Evolutionary conservation across 2,888 invertebrate species (phyloP), one percentile per base, ranked within the genome.

Genomic region (Macrostomum cliftonense): DNA sequence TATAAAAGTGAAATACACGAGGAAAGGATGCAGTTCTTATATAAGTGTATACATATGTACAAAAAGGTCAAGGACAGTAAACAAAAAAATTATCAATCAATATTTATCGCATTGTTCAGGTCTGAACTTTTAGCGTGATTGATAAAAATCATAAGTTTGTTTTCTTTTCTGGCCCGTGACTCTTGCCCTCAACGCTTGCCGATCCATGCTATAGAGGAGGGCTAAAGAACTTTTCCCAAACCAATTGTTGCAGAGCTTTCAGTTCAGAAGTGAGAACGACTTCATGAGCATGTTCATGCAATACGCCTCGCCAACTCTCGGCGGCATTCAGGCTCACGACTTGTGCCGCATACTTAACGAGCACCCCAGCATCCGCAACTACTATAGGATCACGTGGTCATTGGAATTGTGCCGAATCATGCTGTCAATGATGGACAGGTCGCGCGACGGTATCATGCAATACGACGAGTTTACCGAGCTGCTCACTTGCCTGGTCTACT

Each of bases 381-480:
- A 45, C 17, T 45, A 45, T 20, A 42, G 45, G n/a, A 45, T 54
- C 16, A 40, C 14, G 12, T 54, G 54, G 54, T 54, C 51, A 19
- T 17, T 54, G 21, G 54, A 54, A 39, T 36, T 54, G 37, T 54
- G 54, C 52, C 54, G 54, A 53, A 57, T 64, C 12, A 59, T 63
- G 60, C 56, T 63, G 45, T 60, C 63, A 2, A 64, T 63, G 63
- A 50, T 64, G 53, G 64, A 64, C 57, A 52, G 62, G 28, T 60
- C 59, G 12, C 56, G 57, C 14, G 64, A 65, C 57, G 65, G 65
- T 4, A 62, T 65, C 45, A 63, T 65, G 65, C 64, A 64, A 53
- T 64, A 60, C 57, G 49, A 57, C 9, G 65, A 65, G 47, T 65
- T 64, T 51, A 36, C 58, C 52, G 65, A 65, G 50, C 55, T 65